These are phyloP conservation scores for Lipophrys pholis DNA, from an alignment of 2,113 vertebrate genomes.

Conservation along the genomic window DNA sequence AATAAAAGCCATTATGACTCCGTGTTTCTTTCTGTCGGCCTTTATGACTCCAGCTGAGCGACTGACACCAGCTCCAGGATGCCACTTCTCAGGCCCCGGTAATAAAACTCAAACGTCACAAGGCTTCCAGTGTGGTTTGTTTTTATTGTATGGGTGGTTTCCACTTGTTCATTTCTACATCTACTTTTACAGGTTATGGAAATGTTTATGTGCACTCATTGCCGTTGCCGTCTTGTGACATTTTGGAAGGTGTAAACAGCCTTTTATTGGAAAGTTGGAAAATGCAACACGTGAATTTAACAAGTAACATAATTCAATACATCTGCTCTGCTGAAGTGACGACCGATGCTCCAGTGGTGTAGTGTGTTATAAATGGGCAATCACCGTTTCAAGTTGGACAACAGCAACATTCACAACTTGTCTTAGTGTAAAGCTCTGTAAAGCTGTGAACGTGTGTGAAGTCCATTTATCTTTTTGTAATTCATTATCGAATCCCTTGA, in stretches of 20 bases:
- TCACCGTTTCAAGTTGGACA: too few species aligned
- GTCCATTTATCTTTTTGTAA: too few species aligned
- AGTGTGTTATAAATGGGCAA: background rate
- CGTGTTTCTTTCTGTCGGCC: conserved; percentile 44
- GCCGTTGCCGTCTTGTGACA: background rate
- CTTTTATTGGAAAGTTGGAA: conserved; percentile 15
- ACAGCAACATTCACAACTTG: too few species aligned
- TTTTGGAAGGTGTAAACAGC: conserved; percentile 30
- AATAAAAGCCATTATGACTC: conserved; percentile 74
- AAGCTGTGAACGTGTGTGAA: too few species aligned
- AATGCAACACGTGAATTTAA: background rate
- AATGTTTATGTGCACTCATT: conserved; percentile 4
- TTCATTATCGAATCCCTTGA: too few species aligned
- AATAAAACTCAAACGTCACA: conserved; percentile 55
- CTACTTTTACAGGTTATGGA: conserved; percentile 19
- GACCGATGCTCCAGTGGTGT: background rate
- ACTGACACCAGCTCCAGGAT: conserved; percentile 61
- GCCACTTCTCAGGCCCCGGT: conserved; percentile 14
- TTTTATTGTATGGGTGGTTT: conserved; percentile 30
- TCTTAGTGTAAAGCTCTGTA: too few species aligned
- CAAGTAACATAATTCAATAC: background rate
- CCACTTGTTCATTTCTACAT: conserved; percentile 31
- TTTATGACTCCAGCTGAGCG: conserved; percentile 63
- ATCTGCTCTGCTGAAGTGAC: background rate
- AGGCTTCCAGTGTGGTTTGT: conserved; percentile 1